These are phyloP conservation scores for Anthopleura xanthogrammica DNA, from an alignment of 92 coral and sea anemone species.

Conservation along the genomic window DNA sequence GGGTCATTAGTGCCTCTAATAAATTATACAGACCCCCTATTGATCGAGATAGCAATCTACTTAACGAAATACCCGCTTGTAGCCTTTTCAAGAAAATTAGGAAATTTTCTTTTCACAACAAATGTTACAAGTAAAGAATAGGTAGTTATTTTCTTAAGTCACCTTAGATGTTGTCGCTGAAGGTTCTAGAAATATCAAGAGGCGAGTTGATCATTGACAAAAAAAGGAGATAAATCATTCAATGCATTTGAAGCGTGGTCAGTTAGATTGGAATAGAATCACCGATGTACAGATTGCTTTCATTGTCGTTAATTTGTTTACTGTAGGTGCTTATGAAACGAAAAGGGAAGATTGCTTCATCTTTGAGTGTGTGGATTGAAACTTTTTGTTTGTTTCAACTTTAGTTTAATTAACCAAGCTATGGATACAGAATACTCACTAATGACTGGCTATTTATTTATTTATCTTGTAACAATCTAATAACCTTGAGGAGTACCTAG, in stretches of 20 bases:
- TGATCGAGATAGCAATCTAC: slow-evolving; percentile 14
- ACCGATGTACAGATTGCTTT: neutral
- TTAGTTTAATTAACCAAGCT: neutral
- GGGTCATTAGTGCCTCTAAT: slow-evolving; percentile 17
- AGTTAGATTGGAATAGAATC: neutral
- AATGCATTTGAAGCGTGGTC: neutral
- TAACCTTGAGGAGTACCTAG: neutral
- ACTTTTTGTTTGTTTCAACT: neutral
- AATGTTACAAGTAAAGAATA: neutral
- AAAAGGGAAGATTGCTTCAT: neutral
- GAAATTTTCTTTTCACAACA: slow-evolving; percentile 6
- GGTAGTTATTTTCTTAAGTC: neutral
- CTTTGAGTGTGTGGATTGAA: neutral
- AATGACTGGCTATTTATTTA: slow-evolving; percentile 31
- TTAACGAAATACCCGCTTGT: slow-evolving; percentile 12
- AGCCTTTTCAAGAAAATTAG: slow-evolving; percentile 12
- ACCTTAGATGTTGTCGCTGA: neutral
- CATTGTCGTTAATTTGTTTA: neutral
- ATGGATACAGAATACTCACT: neutral
- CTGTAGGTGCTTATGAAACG: slow-evolving; percentile 7
- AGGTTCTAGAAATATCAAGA: neutral
- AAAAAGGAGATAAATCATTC: neutral
- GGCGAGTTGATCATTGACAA: neutral
- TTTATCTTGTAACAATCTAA: slow-evolving; percentile 69
- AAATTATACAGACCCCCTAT: slow-evolving; percentile 23